These are phyloP conservation scores for Cynaeus angustus DNA, from an alignment of 2,888 invertebrate genomes.

Conservation along the genomic window DNA sequence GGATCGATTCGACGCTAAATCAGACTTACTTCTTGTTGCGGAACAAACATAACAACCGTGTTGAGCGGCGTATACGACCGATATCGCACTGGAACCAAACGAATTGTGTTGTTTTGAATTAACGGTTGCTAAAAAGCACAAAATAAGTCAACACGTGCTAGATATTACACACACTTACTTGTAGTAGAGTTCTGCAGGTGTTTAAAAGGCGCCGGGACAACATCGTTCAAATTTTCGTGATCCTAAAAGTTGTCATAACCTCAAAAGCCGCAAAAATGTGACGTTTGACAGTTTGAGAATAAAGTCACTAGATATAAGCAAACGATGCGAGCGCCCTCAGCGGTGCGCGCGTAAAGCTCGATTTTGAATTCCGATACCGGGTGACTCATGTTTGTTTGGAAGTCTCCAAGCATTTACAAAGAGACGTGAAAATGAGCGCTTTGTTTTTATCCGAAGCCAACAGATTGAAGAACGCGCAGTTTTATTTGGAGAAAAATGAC, in stretches of 20 bases:
- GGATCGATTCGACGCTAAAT: conserved; percentile 9
- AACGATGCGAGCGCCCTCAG: conserved; percentile 12
- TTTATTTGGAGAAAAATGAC: conserved; percentile 61
- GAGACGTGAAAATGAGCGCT: conserved; percentile 22
- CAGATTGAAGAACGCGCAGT: conserved; percentile 61
- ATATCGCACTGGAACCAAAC: conserved; percentile 54
- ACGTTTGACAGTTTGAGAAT: conserved; percentile 15
- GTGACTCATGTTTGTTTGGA: conserved; percentile 31
- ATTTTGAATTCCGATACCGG: conserved; percentile 53
- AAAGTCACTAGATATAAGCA: too few species aligned
- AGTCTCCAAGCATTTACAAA: conserved; percentile 25
- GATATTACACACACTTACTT: conserved; percentile 11
- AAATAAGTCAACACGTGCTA: neutral
- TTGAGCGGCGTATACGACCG: conserved; percentile 83
- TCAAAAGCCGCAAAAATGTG: conserved; percentile 40
- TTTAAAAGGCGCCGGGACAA: conserved; percentile 42
- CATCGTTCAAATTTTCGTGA: conserved; percentile 35
- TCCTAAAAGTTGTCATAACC: conserved; percentile 41
- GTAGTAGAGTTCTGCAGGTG: conserved; percentile 18
- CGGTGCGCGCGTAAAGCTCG: conserved; percentile 14
- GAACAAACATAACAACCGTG: conserved; percentile 97
- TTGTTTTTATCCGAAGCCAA: conserved; percentile 56
- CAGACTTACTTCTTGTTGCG: conserved; percentile 93
- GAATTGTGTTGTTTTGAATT: conserved; percentile 32
- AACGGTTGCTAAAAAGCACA: conserved; percentile 29